Base-by-base conservation (phyloP, 1,140 invertebrate species). In the Solenopsis invicta region DNA sequence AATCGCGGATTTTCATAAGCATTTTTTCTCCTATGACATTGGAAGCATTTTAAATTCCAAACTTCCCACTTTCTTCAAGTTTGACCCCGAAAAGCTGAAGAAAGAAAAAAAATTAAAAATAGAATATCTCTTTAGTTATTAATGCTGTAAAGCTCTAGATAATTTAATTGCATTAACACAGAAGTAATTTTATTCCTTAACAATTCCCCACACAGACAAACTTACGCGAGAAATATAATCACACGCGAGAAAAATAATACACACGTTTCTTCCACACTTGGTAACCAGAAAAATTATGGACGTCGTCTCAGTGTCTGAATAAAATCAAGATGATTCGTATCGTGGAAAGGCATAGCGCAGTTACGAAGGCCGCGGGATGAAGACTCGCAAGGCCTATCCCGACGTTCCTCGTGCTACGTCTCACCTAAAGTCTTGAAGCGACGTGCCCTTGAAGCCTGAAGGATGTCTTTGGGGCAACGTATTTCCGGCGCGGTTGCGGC, bases 401-500 rank as follows among this genome's bases (percentile, higher is more conserved):
- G 62, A 87, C 62, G 61, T 77, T 87, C 77, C 84, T 88, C 41
- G 45, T 76, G 56, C 29, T 52, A 61, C 76, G 61, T 12, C 48
- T 82, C 41, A 74, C 18, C 4, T 69, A 56, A 82, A 72, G 16
- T 88, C 66, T 52, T 89, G 66, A 89, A 88, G 77, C 41, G 71
- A 45, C 61, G 48, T 72, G 59, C 52, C 18, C 66, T 10, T 37
- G 21, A 48, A 89, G 45, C 24, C 34, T 56, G 1, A 54, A 86
- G 10, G n/a, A 92, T 93, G 93, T 92, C 92, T 89, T 75, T 94
- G 54, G 72, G 87, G 41, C 85, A 92, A 88, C 87, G 90, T 78
- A 85, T 94, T 86, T 91, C 89, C 52, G 91, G 90, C 66, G 89
- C 89, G 41, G 87, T 89, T 80, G 88, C 89, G 54, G 89, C 91